These are phyloP conservation scores for Callocephalon fimbriatum DNA, from an alignment of 2,113 vertebrate genomes.

Conservation along the genomic window DNA sequence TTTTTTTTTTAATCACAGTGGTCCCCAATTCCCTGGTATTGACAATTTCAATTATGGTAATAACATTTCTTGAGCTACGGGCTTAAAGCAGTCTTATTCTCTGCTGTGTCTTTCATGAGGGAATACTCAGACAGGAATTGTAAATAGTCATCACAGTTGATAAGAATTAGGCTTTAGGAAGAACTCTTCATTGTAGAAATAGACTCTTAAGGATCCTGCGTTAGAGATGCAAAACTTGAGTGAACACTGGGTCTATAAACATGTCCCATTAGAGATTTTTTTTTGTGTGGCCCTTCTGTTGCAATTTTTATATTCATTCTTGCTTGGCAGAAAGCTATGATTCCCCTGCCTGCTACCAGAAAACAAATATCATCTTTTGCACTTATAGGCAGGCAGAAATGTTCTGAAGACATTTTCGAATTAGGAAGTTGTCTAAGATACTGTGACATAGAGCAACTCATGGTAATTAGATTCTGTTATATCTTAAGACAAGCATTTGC, in stretches of 20 bases:
- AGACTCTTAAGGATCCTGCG: neutral
- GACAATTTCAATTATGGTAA: neutral
- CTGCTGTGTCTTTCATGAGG: neutral
- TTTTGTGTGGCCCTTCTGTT: neutral
- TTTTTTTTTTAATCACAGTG: neutral
- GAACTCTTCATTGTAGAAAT: neutral
- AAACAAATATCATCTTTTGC: conserved; percentile 13
- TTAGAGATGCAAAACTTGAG: neutral
- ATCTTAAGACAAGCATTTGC: neutral
- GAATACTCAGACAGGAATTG: neutral
- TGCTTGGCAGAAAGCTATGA: neutral
- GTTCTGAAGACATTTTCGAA: neutral
- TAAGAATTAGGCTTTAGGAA: conserved; percentile 12
- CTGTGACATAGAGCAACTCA: neutral
- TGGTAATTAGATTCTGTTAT: neutral
- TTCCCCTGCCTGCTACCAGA: neutral
- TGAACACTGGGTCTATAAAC: neutral
- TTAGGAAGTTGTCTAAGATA: neutral
- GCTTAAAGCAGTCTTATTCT: neutral
- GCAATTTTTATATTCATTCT: neutral
- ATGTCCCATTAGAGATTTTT: neutral
- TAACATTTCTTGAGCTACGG: neutral
- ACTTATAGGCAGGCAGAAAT: neutral
- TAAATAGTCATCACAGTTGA: neutral
- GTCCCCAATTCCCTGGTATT: neutral